Conservation (phyloP, 2,113 vertebrate species). For the Chroicocephalus ridibundus region DNA sequence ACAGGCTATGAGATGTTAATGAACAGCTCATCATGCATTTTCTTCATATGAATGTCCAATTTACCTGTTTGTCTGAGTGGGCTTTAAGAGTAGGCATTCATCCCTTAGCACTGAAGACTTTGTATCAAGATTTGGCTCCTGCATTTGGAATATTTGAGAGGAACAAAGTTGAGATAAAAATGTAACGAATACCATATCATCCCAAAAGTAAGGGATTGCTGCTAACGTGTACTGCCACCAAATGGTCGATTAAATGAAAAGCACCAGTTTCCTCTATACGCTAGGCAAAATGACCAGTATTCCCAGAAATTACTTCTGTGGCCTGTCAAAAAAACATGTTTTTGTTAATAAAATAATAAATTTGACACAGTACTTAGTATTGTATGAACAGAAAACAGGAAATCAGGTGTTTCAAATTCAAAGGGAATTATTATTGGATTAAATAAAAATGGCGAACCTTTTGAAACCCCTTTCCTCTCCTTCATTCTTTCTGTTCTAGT, state of each 20-base stretch:
- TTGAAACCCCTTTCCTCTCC: neutral
- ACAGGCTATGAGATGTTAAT: neutral
- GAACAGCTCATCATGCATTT: neutral
- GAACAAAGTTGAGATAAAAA: neutral
- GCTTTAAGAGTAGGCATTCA: neutral
- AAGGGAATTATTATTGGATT: neutral
- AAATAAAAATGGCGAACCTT: neutral
- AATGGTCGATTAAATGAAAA: slow-evolving; percentile 57
- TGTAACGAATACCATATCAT: neutral
- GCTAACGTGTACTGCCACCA: slow-evolving; percentile 73
- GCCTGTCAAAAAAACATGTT: neutral
- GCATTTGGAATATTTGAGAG: neutral
- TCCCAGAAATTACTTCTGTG: neutral
- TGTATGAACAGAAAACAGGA: neutral
- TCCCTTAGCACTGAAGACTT: neutral
- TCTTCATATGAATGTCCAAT: neutral
- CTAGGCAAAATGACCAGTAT: neutral
- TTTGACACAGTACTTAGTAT: neutral
- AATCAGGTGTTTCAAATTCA: neutral
- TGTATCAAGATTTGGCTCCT: neutral
- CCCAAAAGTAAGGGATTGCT: neutral
- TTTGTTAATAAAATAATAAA: neutral
- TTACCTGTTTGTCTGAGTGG: neutral
- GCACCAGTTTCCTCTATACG: neutral
- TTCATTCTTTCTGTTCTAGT: neutral